These are phyloP conservation scores for Enteromius argenteus DNA, from an alignment of 2,797 vertebrate species.

Conservation along the genomic window DNA sequence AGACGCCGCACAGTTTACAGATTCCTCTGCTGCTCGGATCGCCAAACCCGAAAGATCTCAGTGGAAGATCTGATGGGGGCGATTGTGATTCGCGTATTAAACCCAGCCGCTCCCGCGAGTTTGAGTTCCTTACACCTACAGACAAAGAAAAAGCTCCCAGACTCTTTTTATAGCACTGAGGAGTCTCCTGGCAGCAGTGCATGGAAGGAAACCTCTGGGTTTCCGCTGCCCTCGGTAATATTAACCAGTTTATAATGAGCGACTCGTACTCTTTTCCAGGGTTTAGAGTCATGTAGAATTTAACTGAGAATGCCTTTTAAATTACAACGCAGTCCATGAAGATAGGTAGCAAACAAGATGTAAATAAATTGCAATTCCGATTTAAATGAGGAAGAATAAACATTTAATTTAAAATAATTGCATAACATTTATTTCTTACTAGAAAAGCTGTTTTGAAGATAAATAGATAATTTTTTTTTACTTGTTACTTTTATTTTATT, in stretches of 20 bases:
- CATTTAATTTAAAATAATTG: background rate
- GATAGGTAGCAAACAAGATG: background rate
- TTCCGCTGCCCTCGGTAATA: slow-evolving; percentile 19
- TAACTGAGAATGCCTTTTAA: background rate
- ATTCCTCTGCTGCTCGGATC: slow-evolving; percentile 73
- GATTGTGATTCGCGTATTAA: background rate
- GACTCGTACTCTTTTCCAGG: background rate
- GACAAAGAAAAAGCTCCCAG: background rate
- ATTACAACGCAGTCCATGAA: background rate
- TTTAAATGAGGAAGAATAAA: background rate
- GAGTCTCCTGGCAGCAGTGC: background rate
- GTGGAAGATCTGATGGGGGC: slow-evolving; percentile 58
- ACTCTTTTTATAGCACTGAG: background rate
- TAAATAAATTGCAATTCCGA: background rate
- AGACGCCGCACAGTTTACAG: slow-evolving; percentile 64
- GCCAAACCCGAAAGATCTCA: slow-evolving; percentile 72
- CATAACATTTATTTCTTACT: background rate
- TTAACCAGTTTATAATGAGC: background rate
- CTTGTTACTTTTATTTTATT: no score
- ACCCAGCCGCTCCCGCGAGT: slow-evolving; percentile 46
- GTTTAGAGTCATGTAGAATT: background rate
- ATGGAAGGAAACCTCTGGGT: slow-evolving; percentile 33
- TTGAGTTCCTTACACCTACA: slow-evolving; percentile 13
- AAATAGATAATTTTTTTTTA: background rate
- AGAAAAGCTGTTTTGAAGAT: background rate